A percentile compares a stretch with the other conserved stretches of the same genome.
Conservation (phyloP, 2,797 vertebrate genomes). For the Pogonophryne albipinna region DNA sequence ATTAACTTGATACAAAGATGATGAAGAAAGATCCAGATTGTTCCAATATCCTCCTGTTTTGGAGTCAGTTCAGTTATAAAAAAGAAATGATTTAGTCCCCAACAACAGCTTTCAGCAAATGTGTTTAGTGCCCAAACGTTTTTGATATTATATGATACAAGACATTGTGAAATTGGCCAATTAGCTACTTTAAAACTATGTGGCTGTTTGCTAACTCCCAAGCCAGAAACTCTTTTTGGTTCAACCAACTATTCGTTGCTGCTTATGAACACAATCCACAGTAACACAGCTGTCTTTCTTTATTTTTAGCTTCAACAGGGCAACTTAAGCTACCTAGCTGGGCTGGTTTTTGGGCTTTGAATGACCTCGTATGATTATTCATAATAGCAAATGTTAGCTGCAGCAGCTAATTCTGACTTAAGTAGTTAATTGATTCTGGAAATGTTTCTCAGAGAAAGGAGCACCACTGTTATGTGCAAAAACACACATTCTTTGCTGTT, state of each 20-base stretch:
- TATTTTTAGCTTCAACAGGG: background rate
- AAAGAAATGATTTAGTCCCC: background rate
- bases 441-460: background rate
- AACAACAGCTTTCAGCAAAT: background rate
- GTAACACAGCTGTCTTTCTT: background rate
- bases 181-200: background rate
- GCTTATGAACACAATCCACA: constrained; percentile 3
- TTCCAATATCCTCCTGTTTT: constrained; percentile 2
- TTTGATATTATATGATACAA: background rate
- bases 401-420: background rate
- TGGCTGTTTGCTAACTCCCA: background rate
- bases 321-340: background rate
- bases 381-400: background rate
- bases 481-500: background rate
- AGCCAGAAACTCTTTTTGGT: background rate
- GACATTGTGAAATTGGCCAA: constrained; percentile 1
- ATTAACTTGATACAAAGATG: background rate
- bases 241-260: background rate
- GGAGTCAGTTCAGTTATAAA: background rate
- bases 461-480: background rate
- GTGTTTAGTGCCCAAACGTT: background rate
- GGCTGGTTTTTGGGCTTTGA: background rate
- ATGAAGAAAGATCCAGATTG: background rate
- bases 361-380: too few species aligned
- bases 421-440: background rate